These are phyloP conservation scores for Mycetomoellerius zeteki DNA, from an alignment of 1,140 invertebrate genomes.

Conservation along the genomic window DNA sequence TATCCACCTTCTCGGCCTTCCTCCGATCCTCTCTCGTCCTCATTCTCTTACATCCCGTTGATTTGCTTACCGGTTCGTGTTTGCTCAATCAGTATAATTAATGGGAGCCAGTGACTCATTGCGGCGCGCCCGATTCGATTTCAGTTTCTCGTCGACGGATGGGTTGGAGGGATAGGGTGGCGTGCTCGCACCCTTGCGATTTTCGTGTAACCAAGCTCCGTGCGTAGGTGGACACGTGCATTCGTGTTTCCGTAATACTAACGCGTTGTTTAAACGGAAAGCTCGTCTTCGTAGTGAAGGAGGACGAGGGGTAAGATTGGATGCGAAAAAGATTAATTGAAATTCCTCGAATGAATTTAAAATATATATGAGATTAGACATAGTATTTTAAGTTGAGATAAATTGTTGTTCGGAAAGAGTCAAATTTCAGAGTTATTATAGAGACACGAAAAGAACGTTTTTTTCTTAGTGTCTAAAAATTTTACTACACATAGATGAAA, in stretches of 20 bases:
- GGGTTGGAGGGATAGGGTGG: neutral
- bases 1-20: neutral
- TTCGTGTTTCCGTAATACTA: constrained; percentile 1
- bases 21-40: neutral
- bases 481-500: too few species aligned
- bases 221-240: constrained; percentile 8
- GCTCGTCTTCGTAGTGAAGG: neutral
- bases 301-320: neutral
- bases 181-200: constrained; percentile 13
- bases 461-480: too few species aligned
- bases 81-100: constrained; percentile 71
- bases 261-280: neutral
- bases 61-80: constrained; percentile 53
- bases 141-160: constrained; percentile 44
- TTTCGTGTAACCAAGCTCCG: constrained; percentile 1
- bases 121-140: constrained; percentile 55
- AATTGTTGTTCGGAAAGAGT: neutral
- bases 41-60: constrained; percentile 37
- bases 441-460: neutral
- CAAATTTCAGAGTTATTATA: neutral
- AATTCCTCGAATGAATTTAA: neutral
- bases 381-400: neutral
- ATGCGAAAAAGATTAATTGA: neutral
- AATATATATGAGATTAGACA: neutral
- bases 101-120: constrained; percentile 67